A percentile compares a stretch with the other conserved stretches of the same genome.
These are phyloP conservation scores for Drosophila pseudoobscura DNA, from an alignment of 1,140 invertebrate species.

Conservation along the genomic window DNA sequence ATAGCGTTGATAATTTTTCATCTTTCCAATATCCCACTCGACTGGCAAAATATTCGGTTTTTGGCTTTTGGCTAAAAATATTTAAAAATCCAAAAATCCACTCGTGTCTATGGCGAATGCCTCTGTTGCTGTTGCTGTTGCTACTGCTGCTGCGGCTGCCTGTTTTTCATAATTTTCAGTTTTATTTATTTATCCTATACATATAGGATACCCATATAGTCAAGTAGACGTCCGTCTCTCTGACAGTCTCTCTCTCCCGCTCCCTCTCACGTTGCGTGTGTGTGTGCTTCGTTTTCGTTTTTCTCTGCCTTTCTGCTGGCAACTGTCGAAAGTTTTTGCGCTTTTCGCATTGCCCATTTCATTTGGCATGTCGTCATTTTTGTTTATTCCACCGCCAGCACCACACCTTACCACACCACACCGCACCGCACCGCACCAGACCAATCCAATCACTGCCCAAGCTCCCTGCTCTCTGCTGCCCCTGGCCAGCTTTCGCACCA, in stretches of 20 bases:
- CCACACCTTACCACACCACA: no score
- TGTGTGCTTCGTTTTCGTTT: background rate
- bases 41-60: constrained; percentile 60
- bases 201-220: constrained; percentile 11
- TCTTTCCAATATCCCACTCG: constrained; percentile 76
- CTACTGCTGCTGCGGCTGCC: constrained; percentile 51
- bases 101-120: constrained; percentile 45
- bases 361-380: constrained; percentile 71
- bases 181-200: constrained; percentile 74
- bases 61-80: constrained; percentile 72
- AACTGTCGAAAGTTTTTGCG: constrained; percentile 47
- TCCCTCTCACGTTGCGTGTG: constrained; percentile 14
- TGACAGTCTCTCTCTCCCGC: no score
- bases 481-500: background rate
- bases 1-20: constrained; percentile 52
- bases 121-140: constrained; percentile 31
- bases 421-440: no score
- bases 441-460: no score
- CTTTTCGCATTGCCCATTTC: constrained; percentile 37
- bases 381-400: constrained; percentile 55
- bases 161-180: constrained; percentile 78
- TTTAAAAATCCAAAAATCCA: constrained; percentile 75
- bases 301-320: constrained; percentile 26
- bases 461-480: constrained; percentile 5
- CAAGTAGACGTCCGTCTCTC: background rate